Evolutionary conservation across 2,888 invertebrate genomes (phyloP).

Genomic region (Anaspis maculata): DNA sequence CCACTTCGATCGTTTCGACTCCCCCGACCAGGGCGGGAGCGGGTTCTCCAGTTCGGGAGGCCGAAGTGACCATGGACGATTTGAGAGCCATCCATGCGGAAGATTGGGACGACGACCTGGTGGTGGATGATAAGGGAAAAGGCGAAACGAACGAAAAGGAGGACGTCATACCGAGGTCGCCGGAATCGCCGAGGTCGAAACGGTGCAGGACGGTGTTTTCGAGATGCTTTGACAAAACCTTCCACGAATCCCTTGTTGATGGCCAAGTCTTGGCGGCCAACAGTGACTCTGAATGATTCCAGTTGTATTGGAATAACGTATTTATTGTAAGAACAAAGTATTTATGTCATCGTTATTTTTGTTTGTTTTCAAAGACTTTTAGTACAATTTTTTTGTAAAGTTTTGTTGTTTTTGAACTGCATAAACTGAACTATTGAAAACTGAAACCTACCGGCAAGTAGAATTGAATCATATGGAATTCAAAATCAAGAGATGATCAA

Average conservation of each 20-base stretch:
- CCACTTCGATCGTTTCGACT: constrained; percentile 11
- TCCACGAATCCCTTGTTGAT: constrained; percentile 50
- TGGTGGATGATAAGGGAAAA: constrained; percentile 3
- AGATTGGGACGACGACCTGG: constrained; percentile 7
- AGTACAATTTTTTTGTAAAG: too few relatives aligned
- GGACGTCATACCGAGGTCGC: constrained; percentile 41
- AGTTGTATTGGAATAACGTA: too few relatives aligned
- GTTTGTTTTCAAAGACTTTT: too few relatives aligned
- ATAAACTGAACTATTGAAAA: too few relatives aligned
- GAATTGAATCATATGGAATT: too few relatives aligned
- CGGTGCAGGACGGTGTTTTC: constrained; percentile 57
- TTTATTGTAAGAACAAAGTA: too few relatives aligned
- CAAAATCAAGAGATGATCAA: too few relatives aligned
- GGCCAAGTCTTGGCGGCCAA: constrained; percentile 59
- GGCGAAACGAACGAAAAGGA: constrained; percentile 4
- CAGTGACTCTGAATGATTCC: constrained; percentile 47
- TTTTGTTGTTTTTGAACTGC: too few relatives aligned
- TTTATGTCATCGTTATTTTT: too few relatives aligned
- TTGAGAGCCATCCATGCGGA: constrained; percentile 2
- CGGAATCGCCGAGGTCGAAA: constrained; percentile 51
- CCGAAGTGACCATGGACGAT: constrained; percentile 1
- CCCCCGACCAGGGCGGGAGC: neutral
- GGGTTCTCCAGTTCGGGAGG: neutral
- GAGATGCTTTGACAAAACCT: constrained; percentile 67
- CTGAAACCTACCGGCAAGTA: too few relatives aligned